Percentiles rank a stretch among this genome's conserved stretches.
Conservation (phyloP, 2,888 invertebrate species). For the Neoascia interrupta region DNA sequence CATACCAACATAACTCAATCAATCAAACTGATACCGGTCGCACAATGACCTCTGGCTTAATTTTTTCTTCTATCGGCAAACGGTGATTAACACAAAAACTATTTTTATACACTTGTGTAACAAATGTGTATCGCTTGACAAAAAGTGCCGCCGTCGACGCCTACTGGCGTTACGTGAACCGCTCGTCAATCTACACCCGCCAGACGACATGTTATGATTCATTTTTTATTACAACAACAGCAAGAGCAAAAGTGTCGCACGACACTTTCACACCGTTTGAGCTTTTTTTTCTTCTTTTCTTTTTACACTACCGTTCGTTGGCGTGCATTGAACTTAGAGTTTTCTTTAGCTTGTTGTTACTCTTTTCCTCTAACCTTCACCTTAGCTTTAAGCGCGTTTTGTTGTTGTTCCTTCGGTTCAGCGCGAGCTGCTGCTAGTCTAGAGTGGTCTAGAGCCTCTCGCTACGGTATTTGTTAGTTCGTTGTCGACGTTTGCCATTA, state of each 20-base stretch:
- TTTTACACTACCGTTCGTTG: conserved; percentile 10
- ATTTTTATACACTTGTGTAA: conserved; percentile 33
- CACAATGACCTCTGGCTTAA: conserved; percentile 56
- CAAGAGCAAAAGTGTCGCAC: conserved; percentile 55
- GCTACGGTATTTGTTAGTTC: conserved; percentile 21
- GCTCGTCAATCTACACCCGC: conserved; percentile 46
- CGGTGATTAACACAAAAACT: conserved; percentile 50
- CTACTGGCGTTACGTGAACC: conserved; percentile 43
- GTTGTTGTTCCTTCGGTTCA: conserved; percentile 18
- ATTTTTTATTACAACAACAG: conserved; percentile 36
- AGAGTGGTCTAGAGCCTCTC: not conserved
- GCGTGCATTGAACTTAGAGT: conserved; percentile 53
- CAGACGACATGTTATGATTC: conserved; percentile 50
- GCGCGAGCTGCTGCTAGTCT: not conserved
- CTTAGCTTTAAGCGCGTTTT: conserved; percentile 26
- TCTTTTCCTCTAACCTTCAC: conserved; percentile 49
- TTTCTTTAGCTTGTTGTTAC: conserved; percentile 25
- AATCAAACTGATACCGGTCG: conserved; percentile 31
- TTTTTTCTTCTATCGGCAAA: conserved; percentile 41
- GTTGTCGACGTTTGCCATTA: conserved; percentile 19
- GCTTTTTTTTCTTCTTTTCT: conserved; percentile 34
- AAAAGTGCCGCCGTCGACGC: not conserved
- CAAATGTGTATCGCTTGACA: conserved; percentile 27
- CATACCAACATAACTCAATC: conserved; percentile 7
- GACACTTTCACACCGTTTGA: conserved; percentile 60